Evolutionary conservation across 2,888 invertebrate species (phyloP).

Genomic region (Agonopterix heracliana): DNA sequence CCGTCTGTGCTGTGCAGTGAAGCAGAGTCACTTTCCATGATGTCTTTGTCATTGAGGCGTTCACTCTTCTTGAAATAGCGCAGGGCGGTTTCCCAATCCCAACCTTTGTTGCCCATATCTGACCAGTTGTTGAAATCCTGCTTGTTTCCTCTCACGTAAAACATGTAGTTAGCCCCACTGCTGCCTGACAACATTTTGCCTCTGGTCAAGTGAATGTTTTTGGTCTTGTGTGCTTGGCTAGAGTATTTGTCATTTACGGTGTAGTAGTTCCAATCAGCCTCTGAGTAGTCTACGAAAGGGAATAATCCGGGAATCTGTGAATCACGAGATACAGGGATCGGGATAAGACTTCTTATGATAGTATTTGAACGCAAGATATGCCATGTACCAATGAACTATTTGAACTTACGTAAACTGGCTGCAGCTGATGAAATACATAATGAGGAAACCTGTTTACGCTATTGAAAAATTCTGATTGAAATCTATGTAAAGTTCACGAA

Average conservation of each 20-base stretch:
- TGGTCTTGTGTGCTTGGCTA: slow-evolving; percentile 18
- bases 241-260: slow-evolving; percentile 22
- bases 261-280: slow-evolving; percentile 78
- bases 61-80: slow-evolving; percentile 34
- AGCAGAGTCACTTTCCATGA: slow-evolving; percentile 29
- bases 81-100: slow-evolving; percentile 30
- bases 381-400: no score
- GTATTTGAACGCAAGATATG: no score
- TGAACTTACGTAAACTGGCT: no score
- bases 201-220: slow-evolving; percentile 57
- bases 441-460: no score
- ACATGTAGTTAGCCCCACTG: slow-evolving; percentile 79
- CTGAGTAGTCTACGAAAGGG: slow-evolving; percentile 15
- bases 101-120: slow-evolving; percentile 68
- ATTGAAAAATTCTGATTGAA: no score
- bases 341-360: no score
- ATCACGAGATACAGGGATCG: slow-evolving; percentile 11
- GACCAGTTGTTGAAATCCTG: slow-evolving; percentile 81
- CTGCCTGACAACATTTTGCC: slow-evolving; percentile 81
- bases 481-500: no score
- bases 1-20: slow-evolving; percentile 28
- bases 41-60: slow-evolving; percentile 14
- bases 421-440: no score
- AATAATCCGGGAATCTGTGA: slow-evolving; percentile 27
- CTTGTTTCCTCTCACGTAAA: slow-evolving; percentile 79